phyloP scores from a whole-genome alignment of 2,797 vertebrate species.

The Myripristis murdjan region DNA sequence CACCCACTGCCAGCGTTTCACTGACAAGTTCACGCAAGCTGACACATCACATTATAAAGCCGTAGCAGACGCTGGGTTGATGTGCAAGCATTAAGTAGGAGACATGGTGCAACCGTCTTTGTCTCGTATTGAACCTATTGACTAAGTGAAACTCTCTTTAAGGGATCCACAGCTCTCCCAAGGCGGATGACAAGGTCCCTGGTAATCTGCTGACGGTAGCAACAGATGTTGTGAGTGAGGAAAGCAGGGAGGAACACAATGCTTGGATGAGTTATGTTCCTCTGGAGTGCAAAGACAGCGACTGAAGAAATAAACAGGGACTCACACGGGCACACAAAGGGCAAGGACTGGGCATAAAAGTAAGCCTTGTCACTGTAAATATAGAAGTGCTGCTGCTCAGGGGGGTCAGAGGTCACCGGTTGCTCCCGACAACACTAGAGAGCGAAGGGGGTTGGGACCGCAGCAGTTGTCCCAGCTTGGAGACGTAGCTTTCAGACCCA shows the following conservation, averaged over 20 bases:
- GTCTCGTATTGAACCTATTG: conserved; percentile 50
- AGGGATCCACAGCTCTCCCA: conserved; percentile 33
- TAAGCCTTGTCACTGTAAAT: conserved; percentile 28
- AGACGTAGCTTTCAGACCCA: conserved; percentile 61
- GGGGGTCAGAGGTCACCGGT: conserved; percentile 49
- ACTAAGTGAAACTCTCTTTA: conserved; percentile 4
- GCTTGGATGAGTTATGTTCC: conserved; percentile 25
- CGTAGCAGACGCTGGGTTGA: conserved; percentile 31
- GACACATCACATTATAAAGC: conserved; percentile 61
- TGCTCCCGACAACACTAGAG: conserved; percentile 38
- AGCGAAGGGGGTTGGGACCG: conserved; percentile 34
- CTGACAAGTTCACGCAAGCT: conserved; percentile 41
- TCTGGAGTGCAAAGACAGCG: conserved; percentile 5
- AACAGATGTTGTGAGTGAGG: conserved; percentile 46
- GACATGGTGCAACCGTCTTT: conserved; percentile 60
- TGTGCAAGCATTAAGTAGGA: conserved; percentile 38
- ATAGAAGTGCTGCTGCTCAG: conserved; percentile 10
- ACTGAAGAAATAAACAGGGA: conserved; percentile 2
- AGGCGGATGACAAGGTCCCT: conserved; percentile 32
- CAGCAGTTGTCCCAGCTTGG: conserved; percentile 41
- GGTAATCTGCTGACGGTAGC: conserved; percentile 51
- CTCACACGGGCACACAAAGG: background rate
- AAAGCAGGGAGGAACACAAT: conserved; percentile 16
- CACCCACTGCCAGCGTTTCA: conserved; percentile 68
- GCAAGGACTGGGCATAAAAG: conserved; percentile 34